A percentile compares a stretch with the other conserved stretches of the same genome.
phyloP scores from a whole-genome alignment of 2,888 invertebrate species.

The Myopa testacea region DNA sequence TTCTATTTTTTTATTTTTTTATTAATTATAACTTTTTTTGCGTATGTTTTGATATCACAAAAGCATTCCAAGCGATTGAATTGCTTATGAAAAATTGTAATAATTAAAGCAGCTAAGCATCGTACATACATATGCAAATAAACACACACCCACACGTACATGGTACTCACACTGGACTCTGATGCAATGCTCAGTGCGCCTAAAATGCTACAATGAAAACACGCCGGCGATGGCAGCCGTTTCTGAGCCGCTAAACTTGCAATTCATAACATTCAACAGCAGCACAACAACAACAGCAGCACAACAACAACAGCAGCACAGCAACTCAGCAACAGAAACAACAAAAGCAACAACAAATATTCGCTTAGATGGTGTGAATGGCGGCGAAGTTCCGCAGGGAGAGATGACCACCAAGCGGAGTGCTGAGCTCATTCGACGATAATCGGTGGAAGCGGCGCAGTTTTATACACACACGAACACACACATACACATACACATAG shows the following conservation, averaged over 20 bases:
- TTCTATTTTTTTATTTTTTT: too few relatives aligned
- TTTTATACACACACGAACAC: neutral
- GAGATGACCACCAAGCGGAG: neutral
- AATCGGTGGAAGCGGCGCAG: conserved; percentile 9
- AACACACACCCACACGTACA: neutral
- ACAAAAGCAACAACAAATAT: neutral
- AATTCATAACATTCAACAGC: conserved; percentile 26
- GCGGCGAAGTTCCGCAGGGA: neutral
- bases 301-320: too few relatives aligned
- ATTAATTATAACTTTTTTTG: too few relatives aligned
- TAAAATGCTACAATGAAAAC: conserved; percentile 15
- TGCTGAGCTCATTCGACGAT: conserved; percentile 12
- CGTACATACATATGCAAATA: neutral
- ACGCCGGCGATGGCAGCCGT: neutral
- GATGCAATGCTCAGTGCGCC: neutral
- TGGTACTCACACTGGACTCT: too few relatives aligned
- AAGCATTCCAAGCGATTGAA: conserved; percentile 1
- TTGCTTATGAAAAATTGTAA: neutral
- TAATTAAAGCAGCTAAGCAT: neutral
- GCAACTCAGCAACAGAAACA: too few relatives aligned
- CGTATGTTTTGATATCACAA: neutral
- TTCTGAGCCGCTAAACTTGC: conserved; percentile 19
- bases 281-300: too few relatives aligned
- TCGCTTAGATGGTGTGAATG: neutral
- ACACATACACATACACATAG: too few relatives aligned